phyloP scores from a whole-genome alignment of 2,113 vertebrate species.

The Motacilla tschutschensis region DNA sequence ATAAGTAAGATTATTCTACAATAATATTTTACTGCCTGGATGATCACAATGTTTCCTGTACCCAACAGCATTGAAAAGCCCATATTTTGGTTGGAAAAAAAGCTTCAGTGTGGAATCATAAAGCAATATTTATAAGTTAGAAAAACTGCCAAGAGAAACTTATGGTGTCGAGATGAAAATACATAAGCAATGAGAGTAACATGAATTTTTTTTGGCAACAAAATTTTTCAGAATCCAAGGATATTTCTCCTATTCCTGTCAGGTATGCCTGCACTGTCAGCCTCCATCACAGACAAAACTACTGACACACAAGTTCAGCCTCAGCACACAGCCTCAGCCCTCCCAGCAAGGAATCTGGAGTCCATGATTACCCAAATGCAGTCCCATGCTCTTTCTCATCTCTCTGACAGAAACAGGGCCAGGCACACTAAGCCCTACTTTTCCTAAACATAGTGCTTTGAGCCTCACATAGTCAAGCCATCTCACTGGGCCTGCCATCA shows the following conservation, averaged over 20 bases:
- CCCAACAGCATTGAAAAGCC: not conserved
- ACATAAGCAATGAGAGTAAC: not conserved
- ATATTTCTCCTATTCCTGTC: not conserved
- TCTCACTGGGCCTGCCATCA: not conserved
- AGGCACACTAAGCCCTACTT: not conserved
- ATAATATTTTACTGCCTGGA: not conserved
- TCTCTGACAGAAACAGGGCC: not conserved
- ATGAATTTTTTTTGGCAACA: rapidly evolving
- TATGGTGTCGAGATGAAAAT: not conserved
- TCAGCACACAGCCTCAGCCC: not conserved
- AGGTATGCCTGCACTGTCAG: not conserved
- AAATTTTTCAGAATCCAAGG: not conserved
- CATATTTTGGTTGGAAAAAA: not conserved
- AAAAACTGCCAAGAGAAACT: not conserved
- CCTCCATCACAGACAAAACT: not conserved
- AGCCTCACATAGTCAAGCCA: not conserved
- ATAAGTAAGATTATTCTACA: not conserved
- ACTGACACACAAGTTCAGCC: not conserved
- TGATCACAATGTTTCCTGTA: not conserved
- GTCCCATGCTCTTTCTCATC: not conserved
- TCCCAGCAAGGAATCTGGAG: not conserved
- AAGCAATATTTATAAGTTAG: not conserved
- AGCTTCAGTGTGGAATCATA: not conserved
- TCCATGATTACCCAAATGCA: not conserved
- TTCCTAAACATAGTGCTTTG: not conserved